Evolutionary conservation across 1,140 invertebrate genomes (phyloP), one percentile per base, ranked within the genome.

Genomic region (Neotoxoptera formosana): DNA sequence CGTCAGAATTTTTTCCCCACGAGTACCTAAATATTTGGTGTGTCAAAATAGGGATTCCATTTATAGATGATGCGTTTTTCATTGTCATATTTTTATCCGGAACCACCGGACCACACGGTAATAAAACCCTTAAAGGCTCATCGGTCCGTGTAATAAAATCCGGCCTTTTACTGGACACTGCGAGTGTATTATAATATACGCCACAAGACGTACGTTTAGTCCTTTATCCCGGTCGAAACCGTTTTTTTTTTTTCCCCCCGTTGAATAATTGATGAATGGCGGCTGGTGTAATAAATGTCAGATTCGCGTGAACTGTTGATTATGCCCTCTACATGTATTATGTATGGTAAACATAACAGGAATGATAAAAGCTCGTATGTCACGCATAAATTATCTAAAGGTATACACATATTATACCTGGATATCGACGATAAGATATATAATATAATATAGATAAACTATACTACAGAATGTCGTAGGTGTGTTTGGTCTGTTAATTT

Each of bases 111-210:
- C n/a, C 87, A 11, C 8, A 53, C 8, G n/a, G n/a, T 53, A 23
- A 89, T 89, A 89, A 53, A 34, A 34, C 48, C 51, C 21, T 89
- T 89, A 53, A 89, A 89, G 51, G 87, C 21, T n/a, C 87, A 89
- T 89, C n/a, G 48, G 87, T 53, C 87, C 48, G 48, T 89, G 48
- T 89, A 89, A 89, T 89, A 89, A 89, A 89, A 89, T 89, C 20
- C 48, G 17, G 87, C 8, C 47, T 89, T 34, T 36, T 89, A 53
- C 21, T 25, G 87, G 48, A 87, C 30, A 7, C 41, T 8, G 20
- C 41, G 11, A 34, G 30, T 36, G 20, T 53, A 34, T 86, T 89
- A 53, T 23, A 53, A 34, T n/a, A 51, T 20, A 41, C 30, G 8
- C 83, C 83, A 25, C 21, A 41, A 84, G 23, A 84, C 21, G 36